Conservation (phyloP, 2,797 vertebrate species). For the Diplodus puntazzo region DNA sequence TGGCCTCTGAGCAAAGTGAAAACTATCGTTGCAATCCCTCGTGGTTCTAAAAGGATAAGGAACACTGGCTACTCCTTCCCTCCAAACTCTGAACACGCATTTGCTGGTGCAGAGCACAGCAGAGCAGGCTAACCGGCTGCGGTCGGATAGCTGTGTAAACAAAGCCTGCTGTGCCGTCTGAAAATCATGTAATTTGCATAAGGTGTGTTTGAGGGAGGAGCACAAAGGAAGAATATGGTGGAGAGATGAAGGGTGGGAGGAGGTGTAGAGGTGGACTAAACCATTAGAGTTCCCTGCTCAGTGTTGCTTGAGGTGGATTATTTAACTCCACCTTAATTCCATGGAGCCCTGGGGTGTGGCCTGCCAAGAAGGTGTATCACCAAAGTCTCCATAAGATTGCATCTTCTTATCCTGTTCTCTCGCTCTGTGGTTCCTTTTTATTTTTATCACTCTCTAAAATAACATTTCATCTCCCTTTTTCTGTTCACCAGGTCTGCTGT, state of each 20-base stretch:
- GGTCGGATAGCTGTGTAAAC: slow-evolving; percentile 85
- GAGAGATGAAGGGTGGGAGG: slow-evolving; percentile 64
- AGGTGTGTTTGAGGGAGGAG: slow-evolving; percentile 88
- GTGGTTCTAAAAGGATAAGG: slow-evolving; percentile 48
- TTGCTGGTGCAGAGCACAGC: slow-evolving; percentile 64
- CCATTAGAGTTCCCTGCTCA: slow-evolving; percentile 79
- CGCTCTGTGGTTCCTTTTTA: slow-evolving; percentile 19
- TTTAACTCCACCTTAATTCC: slow-evolving; percentile 74
- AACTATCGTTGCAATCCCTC: slow-evolving; percentile 61
- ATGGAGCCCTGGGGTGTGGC: slow-evolving; percentile 63
- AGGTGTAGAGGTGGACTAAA: slow-evolving; percentile 81
- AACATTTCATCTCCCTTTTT: slow-evolving; percentile 33
- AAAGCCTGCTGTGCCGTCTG: slow-evolving; percentile 83
- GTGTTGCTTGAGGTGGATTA: slow-evolving; percentile 76
- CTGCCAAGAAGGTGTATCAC: slow-evolving; percentile 62
- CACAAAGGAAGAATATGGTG: slow-evolving; percentile 61
- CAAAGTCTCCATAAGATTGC: slow-evolving; percentile 39
- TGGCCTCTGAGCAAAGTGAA: slow-evolving; percentile 51
- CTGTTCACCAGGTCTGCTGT: slow-evolving; percentile 12
- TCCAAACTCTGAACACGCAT: slow-evolving; percentile 67
- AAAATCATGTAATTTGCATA: slow-evolving; percentile 86
- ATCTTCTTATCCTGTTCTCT: slow-evolving; percentile 39
- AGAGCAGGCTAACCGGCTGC: slow-evolving; percentile 73
- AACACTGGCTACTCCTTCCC: slow-evolving; percentile 66
- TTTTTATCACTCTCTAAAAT: slow-evolving; percentile 26